A percentile compares a stretch with the other conserved stretches of the same genome.
Evolutionary conservation across 2,797 vertebrate genomes (phyloP).

Genomic region (Percopsis omiscomaycus): DNA sequence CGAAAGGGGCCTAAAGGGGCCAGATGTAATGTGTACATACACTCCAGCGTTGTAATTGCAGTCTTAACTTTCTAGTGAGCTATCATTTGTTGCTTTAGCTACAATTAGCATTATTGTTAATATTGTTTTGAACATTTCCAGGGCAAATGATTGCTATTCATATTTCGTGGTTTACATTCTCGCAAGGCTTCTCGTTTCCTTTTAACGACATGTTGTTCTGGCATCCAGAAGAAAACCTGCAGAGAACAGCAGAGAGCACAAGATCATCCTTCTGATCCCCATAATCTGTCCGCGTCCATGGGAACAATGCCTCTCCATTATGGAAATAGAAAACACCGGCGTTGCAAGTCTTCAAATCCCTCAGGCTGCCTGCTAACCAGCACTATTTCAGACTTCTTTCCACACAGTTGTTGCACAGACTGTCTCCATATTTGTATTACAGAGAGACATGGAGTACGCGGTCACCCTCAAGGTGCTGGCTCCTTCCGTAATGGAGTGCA

Average conservation of each 20-base stretch:
- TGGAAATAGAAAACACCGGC: slow-evolving; percentile 50
- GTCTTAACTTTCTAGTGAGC: not conserved
- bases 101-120: not conserved
- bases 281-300: slow-evolving; percentile 58
- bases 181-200: slow-evolving; percentile 1
- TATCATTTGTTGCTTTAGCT: not conserved
- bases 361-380: slow-evolving; percentile 12
- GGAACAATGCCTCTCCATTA: slow-evolving; percentile 50
- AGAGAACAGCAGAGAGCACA: slow-evolving; percentile 32
- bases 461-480: slow-evolving; percentile 44
- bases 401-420: slow-evolving; percentile 22
- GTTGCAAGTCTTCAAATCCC: slow-evolving; percentile 36
- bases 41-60: not conserved
- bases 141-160: too few relatives aligned
- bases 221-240: slow-evolving; percentile 29
- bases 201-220: slow-evolving; percentile 27
- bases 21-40: too few relatives aligned
- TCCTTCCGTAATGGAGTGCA: slow-evolving; percentile 50
- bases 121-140: not conserved
- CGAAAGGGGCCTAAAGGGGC: too few relatives aligned
- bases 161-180: too few relatives aligned
- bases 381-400: slow-evolving; percentile 9
- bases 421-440: slow-evolving; percentile 51
- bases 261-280: slow-evolving; percentile 63
- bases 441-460: slow-evolving; percentile 50